Evolutionary conservation across 2,888 invertebrate genomes (phyloP).

Genomic region (Limnephilus auricula): DNA sequence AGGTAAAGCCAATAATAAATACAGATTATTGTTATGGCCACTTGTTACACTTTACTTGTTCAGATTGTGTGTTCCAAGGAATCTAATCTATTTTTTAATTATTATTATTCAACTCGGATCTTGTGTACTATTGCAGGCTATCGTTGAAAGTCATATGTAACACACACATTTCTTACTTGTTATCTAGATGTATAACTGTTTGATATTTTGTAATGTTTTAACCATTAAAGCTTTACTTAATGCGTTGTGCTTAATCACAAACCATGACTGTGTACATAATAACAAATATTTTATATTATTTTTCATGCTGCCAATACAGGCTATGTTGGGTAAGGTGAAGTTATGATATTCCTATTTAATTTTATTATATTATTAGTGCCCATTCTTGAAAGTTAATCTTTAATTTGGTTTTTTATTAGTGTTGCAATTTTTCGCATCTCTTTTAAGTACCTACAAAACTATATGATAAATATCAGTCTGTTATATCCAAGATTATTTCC

Average conservation of each 20-base stretch:
- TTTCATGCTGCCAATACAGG: slow-evolving; percentile 36
- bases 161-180: not conserved
- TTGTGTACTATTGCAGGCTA: not conserved
- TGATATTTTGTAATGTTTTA: not conserved
- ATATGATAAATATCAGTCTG: not conserved
- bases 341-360: not conserved
- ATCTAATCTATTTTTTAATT: not conserved
- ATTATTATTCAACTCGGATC: not conserved
- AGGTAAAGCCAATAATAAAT: not conserved
- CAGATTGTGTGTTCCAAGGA: not conserved
- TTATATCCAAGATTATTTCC: not conserved
- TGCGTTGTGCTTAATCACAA: not conserved
- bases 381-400: not conserved
- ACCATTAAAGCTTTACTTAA: not conserved
- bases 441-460: not conserved
- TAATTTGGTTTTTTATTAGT: not conserved
- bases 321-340: not conserved
- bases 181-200: not conserved
- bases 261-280: not conserved
- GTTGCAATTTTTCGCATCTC: not conserved
- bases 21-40: not conserved
- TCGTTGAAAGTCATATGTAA: not conserved
- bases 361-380: not conserved
- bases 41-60: not conserved
- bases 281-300: not conserved